Evolutionary conservation across 2,797 vertebrate genomes (phyloP).

Genomic region (Rhinichthys osculus): DNA sequence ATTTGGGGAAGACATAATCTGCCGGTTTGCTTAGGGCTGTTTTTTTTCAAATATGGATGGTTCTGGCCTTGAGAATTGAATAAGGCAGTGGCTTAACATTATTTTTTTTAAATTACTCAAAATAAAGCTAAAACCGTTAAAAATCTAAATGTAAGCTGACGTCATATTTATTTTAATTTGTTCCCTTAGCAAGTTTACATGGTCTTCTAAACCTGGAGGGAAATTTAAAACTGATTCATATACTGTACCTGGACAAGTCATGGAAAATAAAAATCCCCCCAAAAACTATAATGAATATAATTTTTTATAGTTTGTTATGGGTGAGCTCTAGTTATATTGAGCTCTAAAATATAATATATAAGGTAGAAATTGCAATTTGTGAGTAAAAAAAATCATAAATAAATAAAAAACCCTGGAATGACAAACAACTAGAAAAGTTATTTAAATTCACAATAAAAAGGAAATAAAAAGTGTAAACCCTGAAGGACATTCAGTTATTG

Average conservation of each 20-base stretch:
- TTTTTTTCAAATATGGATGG: neutral
- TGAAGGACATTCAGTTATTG: neutral
- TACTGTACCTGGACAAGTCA: neutral
- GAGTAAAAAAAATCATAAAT: neutral
- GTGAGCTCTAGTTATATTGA: neutral
- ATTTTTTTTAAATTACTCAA: neutral
- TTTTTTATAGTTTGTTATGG: neutral
- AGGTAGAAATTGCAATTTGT: neutral
- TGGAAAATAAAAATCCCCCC: neutral
- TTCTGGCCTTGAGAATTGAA: neutral
- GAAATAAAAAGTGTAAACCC: neutral
- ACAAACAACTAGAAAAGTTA: neutral
- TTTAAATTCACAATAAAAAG: neutral
- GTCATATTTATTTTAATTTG: neutral
- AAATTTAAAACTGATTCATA: neutral
- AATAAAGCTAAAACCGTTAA: neutral
- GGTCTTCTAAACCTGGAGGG: neutral
- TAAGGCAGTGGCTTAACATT: neutral
- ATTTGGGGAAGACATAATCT: neutral
- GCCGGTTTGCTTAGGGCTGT: neutral
- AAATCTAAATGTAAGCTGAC: neutral
- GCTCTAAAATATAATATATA: neutral
- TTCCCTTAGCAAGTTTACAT: neutral
- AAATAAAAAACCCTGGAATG: neutral
- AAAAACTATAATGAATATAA: neutral